Conservation (phyloP, 2,888 invertebrate species). For the Spodoptera picta region DNA sequence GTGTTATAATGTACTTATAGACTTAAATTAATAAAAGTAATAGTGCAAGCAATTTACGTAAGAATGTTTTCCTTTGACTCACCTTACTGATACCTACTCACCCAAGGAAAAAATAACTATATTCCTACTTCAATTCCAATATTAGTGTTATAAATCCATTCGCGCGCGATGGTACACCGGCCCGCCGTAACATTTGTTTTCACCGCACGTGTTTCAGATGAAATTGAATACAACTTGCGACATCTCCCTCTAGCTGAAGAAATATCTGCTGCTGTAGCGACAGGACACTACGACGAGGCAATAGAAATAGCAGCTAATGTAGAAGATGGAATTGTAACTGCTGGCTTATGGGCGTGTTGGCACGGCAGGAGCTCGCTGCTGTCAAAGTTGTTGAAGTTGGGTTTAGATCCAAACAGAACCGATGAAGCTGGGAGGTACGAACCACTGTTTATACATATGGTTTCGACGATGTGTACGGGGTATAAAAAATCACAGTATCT, state of each 20-base stretch:
- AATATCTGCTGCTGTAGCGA: slow-evolving; percentile 75
- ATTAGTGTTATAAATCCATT: too few species aligned
- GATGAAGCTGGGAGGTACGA: slow-evolving; percentile 91
- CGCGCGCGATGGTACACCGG: neutral
- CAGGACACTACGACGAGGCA: slow-evolving; percentile 81
- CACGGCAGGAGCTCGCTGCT: slow-evolving; percentile 88
- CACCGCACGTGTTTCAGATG: slow-evolving; percentile 68
- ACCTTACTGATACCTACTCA: too few species aligned
- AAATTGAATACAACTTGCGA: slow-evolving; percentile 75
- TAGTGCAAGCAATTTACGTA: neutral
- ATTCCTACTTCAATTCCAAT: too few species aligned
- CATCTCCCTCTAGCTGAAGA: slow-evolving; percentile 84
- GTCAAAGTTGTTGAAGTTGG: slow-evolving; percentile 85
- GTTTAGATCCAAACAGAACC: slow-evolving; percentile 89
- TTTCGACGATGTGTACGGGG: neutral
- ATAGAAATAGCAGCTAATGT: slow-evolving; percentile 70
- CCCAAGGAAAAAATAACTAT: too few species aligned
- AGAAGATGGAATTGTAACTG: slow-evolving; percentile 79
- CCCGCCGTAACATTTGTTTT: neutral
- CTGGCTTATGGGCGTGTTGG: slow-evolving; percentile 90
- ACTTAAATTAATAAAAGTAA: neutral
- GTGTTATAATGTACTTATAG: too few species aligned
- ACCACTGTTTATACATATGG: neutral
- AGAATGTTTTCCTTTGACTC: too few species aligned
- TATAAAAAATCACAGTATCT: slow-evolving; percentile 5